Conservation (phyloP, 2,888 invertebrate genomes). For the Cephonodes hylas region DNA sequence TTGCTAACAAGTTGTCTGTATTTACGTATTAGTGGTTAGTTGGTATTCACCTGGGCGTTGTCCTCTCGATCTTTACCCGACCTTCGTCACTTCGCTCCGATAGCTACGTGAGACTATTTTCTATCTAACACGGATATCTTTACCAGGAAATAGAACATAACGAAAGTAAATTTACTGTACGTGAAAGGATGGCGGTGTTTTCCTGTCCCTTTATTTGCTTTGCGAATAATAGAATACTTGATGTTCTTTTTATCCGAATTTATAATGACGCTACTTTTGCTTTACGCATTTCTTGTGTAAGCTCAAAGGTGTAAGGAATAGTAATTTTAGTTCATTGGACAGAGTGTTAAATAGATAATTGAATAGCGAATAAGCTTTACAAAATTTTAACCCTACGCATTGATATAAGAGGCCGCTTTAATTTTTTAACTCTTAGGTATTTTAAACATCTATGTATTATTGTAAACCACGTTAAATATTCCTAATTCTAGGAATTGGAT, state of each 20-base stretch:
- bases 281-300: not conserved
- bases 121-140: conserved; percentile 13
- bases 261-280: no score
- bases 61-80: conserved; percentile 27
- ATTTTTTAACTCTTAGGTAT: no score
- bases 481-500: no score
- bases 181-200: conserved; percentile 13
- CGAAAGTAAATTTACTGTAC: conserved; percentile 29
- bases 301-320: no score
- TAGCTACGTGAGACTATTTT: conserved; percentile 39
- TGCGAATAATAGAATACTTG: not conserved
- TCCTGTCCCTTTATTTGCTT: not conserved
- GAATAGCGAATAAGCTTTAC: no score
- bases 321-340: no score
- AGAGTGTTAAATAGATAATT: no score
- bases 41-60: conserved; percentile 35
- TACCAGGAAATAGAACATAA: conserved; percentile 31
- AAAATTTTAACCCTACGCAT: no score
- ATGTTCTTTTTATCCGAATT: not conserved
- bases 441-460: no score
- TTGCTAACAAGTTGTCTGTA: not conserved
- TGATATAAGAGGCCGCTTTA: no score
- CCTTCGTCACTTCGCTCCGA: conserved; percentile 28
- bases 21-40: conserved; percentile 19
- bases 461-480: no score